Conservation (phyloP, 2,113 vertebrate species). For the Eclectus roratus region DNA sequence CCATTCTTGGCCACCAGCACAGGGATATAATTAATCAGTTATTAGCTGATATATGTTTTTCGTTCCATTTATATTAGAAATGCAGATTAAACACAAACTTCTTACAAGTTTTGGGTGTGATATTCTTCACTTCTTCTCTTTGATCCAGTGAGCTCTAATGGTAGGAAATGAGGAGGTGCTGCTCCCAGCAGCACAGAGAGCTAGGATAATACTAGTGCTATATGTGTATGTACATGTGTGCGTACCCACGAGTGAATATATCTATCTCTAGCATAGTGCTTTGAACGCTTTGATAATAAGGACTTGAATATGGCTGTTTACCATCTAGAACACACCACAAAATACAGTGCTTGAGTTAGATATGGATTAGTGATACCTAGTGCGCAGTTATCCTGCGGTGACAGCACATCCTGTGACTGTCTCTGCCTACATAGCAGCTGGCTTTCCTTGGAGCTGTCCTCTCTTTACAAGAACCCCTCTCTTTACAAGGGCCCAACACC, state of each 20-base stretch:
- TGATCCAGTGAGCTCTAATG: neutral
- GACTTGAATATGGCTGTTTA: neutral
- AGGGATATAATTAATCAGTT: constrained; percentile 26
- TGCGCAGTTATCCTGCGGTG: neutral
- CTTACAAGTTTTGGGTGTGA: neutral
- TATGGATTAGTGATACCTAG: neutral
- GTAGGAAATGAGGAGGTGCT: neutral
- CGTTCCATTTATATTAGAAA: constrained; percentile 16
- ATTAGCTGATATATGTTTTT: constrained; percentile 1
- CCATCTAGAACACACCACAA: neutral
- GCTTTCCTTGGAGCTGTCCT: neutral
- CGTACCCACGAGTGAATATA: neutral
- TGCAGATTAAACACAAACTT: neutral
- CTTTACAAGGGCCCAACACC: neutral
- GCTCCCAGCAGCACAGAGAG: neutral
- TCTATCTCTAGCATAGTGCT: neutral
- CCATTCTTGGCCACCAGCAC: neutral
- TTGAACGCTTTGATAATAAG: neutral
- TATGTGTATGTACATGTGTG: neutral
- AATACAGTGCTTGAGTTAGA: neutral
- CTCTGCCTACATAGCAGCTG: neutral
- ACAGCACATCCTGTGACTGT: neutral
- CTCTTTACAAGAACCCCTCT: neutral
- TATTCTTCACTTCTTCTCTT: neutral
- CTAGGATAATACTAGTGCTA: neutral